Base-by-base conservation (phyloP, 2,797 vertebrate genomes). In the Nyctalus aviator region DNA sequence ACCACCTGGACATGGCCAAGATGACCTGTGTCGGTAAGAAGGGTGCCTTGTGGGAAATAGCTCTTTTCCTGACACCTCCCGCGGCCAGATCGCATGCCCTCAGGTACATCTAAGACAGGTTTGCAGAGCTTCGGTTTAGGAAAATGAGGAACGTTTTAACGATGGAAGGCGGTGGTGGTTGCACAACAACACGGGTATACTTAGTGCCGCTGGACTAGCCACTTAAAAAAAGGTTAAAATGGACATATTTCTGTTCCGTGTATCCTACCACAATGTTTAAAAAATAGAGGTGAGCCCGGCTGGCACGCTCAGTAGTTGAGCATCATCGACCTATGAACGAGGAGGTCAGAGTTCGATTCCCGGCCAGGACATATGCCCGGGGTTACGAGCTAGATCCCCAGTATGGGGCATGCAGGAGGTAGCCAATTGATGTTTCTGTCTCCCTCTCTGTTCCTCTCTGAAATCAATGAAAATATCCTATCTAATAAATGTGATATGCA, bases 21-120 rank as follows among this genome's bases (percentile, higher is more conserved):
- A 99, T 99, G 99, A 99, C 99, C 96, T 99, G 99, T 96, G 97
- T 99, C 0, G 99, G 99, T 99, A 98, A 98, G 99, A 93, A 81
- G 1, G 35, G 1, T 66, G n/a, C 8, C 84, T 8, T 4, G n/a
- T 44, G 23, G 50, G 27, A 71, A 27, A 13, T 53, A 9, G 3
- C 15, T 30, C 55, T 77, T 35, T 62, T 35, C 53, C 48, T 53
- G 10, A 14, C 15, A 14, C 50, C 2, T 23, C 37, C 46, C 17
- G 18, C n/a, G 81, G 3, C 15, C 12, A 81, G 75, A 73, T 57
- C 57, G 8, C 66, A 30, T 8, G 13, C 7, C 15, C 2, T 25
- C 4, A 9, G 77, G 48, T 44, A 9, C 30, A 3, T 37, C 68
- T 23, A 53, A 73, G 87, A 30, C 20, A 30, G 50, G n/a, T 84